Evolutionary conservation across 2,888 invertebrate genomes (phyloP).

Genomic region (Acrobeloides nanus): DNA sequence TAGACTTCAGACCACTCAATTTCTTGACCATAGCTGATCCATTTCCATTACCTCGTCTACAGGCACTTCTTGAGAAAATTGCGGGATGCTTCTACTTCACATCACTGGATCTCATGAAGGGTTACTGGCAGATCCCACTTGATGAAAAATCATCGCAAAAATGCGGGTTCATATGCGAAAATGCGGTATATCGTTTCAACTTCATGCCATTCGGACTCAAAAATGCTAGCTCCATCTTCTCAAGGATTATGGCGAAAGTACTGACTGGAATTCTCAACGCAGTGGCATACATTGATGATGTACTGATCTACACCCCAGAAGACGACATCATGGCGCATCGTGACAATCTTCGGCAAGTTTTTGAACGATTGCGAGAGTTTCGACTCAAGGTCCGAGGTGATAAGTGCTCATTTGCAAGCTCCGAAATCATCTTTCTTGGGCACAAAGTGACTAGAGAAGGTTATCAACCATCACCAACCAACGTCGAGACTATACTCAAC

Average conservation of each 20-base stretch:
- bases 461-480: conserved; percentile 3
- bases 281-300: conserved; percentile 8
- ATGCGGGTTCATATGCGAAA: conserved; percentile 14
- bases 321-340: background rate
- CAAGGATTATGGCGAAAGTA: conserved; percentile 7
- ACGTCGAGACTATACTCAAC: conserved; percentile 9
- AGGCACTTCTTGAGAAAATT: conserved; percentile 14
- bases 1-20: too few relatives aligned
- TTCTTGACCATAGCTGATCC: too few relatives aligned
- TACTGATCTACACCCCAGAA: background rate
- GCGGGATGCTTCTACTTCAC: conserved; percentile 8
- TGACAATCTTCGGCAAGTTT: background rate
- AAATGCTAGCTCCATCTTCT: conserved; percentile 14
- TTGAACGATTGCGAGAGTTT: background rate
- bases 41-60: conserved; percentile 10
- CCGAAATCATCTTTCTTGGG: conserved; percentile 8
- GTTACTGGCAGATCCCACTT: conserved; percentile 12
- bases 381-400: conserved; percentile 9
- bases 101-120: conserved; percentile 12
- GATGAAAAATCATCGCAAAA: conserved; percentile 8
- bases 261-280: conserved; percentile 8
- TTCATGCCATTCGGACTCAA: conserved; percentile 15
- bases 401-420: conserved; percentile 12
- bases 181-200: conserved; percentile 14
- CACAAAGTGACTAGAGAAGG: conserved; percentile 7